These are phyloP conservation scores for Bimastos eiseni DNA, from an alignment of 2,888 invertebrate genomes.

Conservation along the genomic window DNA sequence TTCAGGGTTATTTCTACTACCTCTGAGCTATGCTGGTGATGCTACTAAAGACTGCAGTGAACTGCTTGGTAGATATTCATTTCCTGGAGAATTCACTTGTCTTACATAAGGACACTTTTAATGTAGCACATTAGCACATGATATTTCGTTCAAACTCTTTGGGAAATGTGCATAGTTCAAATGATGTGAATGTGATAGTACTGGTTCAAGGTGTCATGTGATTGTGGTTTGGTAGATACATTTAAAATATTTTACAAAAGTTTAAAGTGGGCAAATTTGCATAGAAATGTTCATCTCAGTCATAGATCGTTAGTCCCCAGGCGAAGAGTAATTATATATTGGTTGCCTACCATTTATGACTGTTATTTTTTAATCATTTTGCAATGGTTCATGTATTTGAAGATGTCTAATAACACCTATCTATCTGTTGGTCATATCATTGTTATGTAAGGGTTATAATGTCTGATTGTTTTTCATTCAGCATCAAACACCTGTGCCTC, in stretches of 20 bases:
- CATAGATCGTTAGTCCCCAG: too few species aligned
- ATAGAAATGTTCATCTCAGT: too few species aligned
- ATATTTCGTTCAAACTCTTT: neutral
- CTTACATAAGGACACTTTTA: neutral
- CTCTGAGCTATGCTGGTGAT: neutral
- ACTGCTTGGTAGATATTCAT: neutral
- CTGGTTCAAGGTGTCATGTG: neutral
- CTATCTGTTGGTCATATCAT: neutral
- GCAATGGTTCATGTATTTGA: neutral
- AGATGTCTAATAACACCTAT: neutral
- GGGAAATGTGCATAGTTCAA: neutral
- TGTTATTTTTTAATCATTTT: neutral
- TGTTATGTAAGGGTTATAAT: neutral
- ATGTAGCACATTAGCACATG: neutral
- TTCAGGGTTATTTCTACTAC: neutral
- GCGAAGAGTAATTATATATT: too few species aligned
- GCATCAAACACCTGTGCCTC: constrained; percentile 5
- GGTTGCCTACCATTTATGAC: neutral
- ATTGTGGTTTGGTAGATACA: neutral
- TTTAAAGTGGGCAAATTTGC: too few species aligned
- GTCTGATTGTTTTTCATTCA: neutral
- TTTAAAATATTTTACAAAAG: neutral
- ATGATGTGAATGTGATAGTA: neutral
- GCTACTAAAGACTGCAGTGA: constrained; percentile 1
- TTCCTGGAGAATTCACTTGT: neutral